Conservation (phyloP, 2,888 invertebrate species). For the Glaucopsyche alexis region DNA sequence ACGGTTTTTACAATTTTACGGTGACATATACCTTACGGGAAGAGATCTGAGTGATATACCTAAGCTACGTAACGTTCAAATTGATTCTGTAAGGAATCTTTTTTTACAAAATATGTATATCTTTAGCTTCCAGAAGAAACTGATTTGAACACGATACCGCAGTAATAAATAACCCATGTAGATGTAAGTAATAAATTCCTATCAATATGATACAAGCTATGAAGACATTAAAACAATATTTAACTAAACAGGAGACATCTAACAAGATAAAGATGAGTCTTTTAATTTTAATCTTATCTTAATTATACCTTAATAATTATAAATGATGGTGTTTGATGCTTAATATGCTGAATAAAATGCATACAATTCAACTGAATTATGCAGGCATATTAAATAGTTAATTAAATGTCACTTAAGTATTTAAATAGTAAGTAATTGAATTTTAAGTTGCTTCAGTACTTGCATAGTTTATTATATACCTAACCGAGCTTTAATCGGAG, state of each 20-base stretch:
- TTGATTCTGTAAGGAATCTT: too few relatives aligned
- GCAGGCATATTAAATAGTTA: not conserved
- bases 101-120: not conserved
- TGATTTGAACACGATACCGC: not conserved
- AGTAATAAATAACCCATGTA: conserved; percentile 10
- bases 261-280: not conserved
- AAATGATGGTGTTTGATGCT: not conserved
- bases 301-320: not conserved
- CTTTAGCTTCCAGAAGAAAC: not conserved
- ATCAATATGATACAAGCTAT: conserved; percentile 16
- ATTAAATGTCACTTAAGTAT: not conserved
- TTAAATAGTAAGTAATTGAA: not conserved
- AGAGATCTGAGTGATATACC: too few relatives aligned
- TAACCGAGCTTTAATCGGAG: too few relatives aligned
- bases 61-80: too few relatives aligned
- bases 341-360: not conserved
- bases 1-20: too few relatives aligned
- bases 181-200: conserved; percentile 22
- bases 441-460: not conserved
- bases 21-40: too few relatives aligned
- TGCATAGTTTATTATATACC: not conserved
- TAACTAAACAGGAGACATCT: not conserved
- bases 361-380: not conserved
- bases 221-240: conserved; percentile 6
- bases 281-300: not conserved